Evolutionary conservation across 2,797 vertebrate genomes (phyloP), one percentile per base, ranked within the genome.

Genomic region (Oreortyx pictus): DNA sequence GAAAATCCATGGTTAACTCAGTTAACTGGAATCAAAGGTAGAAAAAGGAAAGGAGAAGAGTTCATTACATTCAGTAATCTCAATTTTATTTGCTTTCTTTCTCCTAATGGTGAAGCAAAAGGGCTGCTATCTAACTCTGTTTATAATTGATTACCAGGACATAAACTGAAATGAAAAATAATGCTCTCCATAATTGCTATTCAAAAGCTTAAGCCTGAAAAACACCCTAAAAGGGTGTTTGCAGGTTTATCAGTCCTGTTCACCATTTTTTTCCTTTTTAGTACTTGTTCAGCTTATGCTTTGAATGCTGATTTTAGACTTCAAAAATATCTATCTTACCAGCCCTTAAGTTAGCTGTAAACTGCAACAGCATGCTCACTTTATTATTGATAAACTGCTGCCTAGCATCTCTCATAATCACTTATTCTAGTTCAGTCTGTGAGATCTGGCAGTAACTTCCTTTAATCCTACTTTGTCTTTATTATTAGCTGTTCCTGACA

Each of bases 161-260:
- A 78, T 62, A 87, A 90, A 92, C 8, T 47, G 22, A 87, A 92
- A 93, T 77, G 47, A 89, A 89, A 92, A 92, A 67, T 89, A 70
- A 88, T 83, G 56, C 20, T 61, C 41, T 82, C 19, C 46, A 39
- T 89, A 89, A 87, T 89, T 83, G 54, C 59, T 83, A 41, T 81
- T 75, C 56, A 70, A 93, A 92, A 83, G 27, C n/a, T 73, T 65
- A 60, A 75, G 41, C 41, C 59, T 70, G 76, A 94, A 94, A 76
- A 76, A 88, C 57, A 49, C 41, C 25, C 47, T 76, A 70, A 86
- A 92, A 90, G 19, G 39, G 76, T 79, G 59, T 62, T 66, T 79
- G 60, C 82, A 73, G 56, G 56, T 94, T 93, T 81, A 84, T 92
- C 73, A 70, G 15, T 76, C 23, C 20, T 20, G 65, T 95, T 86